These are phyloP conservation scores for Tenthredo amoena DNA, from an alignment of 2,888 invertebrate species.

Conservation along the genomic window DNA sequence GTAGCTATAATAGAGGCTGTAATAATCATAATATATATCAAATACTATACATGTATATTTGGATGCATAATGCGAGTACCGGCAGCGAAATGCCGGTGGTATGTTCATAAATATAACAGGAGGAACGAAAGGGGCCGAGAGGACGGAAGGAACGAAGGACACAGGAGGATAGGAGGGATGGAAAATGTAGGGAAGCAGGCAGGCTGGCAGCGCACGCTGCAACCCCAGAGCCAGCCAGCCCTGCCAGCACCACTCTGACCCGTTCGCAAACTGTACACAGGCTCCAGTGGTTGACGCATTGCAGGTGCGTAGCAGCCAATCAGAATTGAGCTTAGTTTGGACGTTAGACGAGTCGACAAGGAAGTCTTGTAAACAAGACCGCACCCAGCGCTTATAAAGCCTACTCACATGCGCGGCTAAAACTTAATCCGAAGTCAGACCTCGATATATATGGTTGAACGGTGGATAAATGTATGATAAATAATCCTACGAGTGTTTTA, in stretches of 20 bases:
- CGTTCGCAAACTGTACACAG: conserved; percentile 57
- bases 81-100: conserved; percentile 45
- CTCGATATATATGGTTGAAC: conserved; percentile 52
- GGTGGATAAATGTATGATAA: conserved; percentile 48
- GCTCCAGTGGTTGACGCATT: conserved; percentile 68
- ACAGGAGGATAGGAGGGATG: conserved; percentile 40
- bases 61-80: conserved; percentile 38
- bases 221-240: conserved; percentile 76
- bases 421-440: conserved; percentile 74
- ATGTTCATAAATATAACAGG: conserved; percentile 39
- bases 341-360: conserved; percentile 76
- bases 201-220: conserved; percentile 77
- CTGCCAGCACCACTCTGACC: conserved; percentile 56
- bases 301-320: conserved; percentile 81
- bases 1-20: neutral
- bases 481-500: conserved; percentile 39
- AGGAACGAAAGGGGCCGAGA: conserved; percentile 48
- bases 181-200: conserved; percentile 70
- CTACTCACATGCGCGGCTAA: conserved; percentile 82
- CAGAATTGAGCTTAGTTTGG: conserved; percentile 81
- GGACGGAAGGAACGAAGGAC: conserved; percentile 48
- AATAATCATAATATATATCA: neutral
- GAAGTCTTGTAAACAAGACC: conserved; percentile 86
- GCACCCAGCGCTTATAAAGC: conserved; percentile 82
- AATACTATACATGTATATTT: conserved; percentile 4